A percentile compares a stretch with the other conserved stretches of the same genome.
Conservation (phyloP, 1,140 invertebrate species). For the Oedothorax gibbosus region DNA sequence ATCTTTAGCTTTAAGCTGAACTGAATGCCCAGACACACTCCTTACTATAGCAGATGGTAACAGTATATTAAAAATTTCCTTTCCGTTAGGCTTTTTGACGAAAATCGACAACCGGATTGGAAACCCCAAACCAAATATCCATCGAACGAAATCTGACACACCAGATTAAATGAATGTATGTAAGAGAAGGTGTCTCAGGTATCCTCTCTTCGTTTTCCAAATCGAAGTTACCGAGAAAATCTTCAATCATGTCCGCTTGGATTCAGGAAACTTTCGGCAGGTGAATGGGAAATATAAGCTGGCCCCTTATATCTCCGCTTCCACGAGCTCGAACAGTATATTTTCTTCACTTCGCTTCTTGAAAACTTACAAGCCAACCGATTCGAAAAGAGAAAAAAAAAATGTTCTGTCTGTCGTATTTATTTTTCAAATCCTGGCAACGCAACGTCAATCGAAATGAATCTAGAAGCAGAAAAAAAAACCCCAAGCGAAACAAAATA, state of each 20-base stretch:
- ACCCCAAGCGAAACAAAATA: neutral
- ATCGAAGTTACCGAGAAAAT: neutral
- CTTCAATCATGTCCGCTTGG: constrained; percentile 13
- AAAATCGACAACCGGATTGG: neutral
- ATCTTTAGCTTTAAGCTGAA: no score
- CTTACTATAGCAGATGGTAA: no score
- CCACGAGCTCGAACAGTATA: no score
- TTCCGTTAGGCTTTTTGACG: no score
- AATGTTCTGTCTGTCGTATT: constrained; percentile 2
- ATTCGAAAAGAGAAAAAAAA: no score
- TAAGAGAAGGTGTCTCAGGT: neutral
- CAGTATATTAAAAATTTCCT: no score
- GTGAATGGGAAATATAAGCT: no score
- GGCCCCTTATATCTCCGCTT: no score
- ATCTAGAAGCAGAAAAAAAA: neutral
- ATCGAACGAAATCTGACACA: neutral
- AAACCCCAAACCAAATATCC: neutral
- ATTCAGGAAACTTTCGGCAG: neutral
- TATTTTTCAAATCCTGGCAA: constrained; percentile 43
- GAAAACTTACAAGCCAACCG: no score
- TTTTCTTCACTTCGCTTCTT: no score
- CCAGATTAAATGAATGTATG: neutral
- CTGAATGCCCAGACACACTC: no score
- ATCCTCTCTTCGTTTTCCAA: neutral
- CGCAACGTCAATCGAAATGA: constrained; percentile 34